Conservation (phyloP, 2,113 vertebrate genomes). For the Chionodraco myersi region DNA sequence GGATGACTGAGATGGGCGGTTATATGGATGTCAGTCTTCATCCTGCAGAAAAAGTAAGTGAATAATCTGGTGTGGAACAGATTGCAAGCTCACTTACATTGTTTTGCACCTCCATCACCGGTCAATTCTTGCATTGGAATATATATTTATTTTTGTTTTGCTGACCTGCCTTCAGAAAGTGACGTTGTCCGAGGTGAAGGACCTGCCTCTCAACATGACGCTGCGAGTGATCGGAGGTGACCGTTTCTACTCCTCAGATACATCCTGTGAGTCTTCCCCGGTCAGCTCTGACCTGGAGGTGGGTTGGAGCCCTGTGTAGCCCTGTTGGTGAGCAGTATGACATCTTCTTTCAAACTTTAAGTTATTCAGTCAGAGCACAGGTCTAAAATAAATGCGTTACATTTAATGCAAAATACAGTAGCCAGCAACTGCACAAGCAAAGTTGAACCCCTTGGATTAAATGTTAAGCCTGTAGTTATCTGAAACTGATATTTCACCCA, state of each 20-base stretch:
- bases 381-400: background rate
- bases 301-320: slow-evolving; percentile 26
- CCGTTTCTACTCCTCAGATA: slow-evolving; percentile 75
- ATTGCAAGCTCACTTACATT: background rate
- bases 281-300: slow-evolving; percentile 87
- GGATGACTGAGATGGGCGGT: slow-evolving; percentile 74
- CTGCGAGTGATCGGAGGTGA: slow-evolving; percentile 67
- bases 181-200: slow-evolving; percentile 60
- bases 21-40: slow-evolving; percentile 84
- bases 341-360: background rate
- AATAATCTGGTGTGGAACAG: background rate
- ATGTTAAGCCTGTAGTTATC: background rate
- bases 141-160: background rate
- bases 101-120: slow-evolving; percentile 1
- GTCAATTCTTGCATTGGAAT: background rate
- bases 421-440: background rate
- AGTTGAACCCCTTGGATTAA: background rate
- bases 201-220: background rate
- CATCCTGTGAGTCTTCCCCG: slow-evolving; percentile 78
- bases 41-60: slow-evolving; percentile 80
- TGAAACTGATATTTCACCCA: background rate
- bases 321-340: background rate
- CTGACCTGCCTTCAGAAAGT: slow-evolving; percentile 67
- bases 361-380: background rate
- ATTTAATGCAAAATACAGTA: background rate